Evolutionary conservation across 2,113 vertebrate genomes (phyloP), one percentile per base, ranked within the genome.

Genomic region (Caracal caracal): DNA sequence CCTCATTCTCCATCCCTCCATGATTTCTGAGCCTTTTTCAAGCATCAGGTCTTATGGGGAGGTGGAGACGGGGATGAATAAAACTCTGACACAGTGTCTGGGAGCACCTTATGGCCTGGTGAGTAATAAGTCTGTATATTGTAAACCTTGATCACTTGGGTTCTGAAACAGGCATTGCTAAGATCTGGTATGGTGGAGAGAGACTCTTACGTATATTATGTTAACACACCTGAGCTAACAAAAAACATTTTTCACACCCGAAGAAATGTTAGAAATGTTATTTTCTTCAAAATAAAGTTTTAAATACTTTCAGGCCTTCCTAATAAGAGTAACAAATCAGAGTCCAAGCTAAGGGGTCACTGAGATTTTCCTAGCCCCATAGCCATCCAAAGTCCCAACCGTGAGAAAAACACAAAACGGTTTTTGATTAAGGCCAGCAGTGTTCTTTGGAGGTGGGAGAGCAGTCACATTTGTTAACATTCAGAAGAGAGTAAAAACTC

Each of bases 281-380:
- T 88, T 61, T 90, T 80, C 82, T 93, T 85, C 75, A 85, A 95
- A 68, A 75, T 51, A 49, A 81, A 59, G 4, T 88, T 92, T 96
- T 76, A 80, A 70, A 37, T 81, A 40, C n/a, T n/a, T 90, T 13
- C 0, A 73, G 61, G 7, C 10, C 28, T 95, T 88, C 30, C 61
- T 59, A 75, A 68, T 79, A 75, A 56, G 0, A 56, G 28, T 4
- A 91, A 2, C 2, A 88, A 75, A 37, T 30, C 24, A 53, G 56
- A 81, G n/a, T 71, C 26, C 59, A 78, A 20, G 5, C 28, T 51
- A 6, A 80, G 19, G 43, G 6, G 19, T 68, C 11, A 51, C 59
- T 13, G 71, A 91, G 75, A 30, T 59, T 84, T 91, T 80, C 33
- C 65, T 75, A 56, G 63, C 4, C 11, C 6, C 15, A 16, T 1